phyloP scores from a whole-genome alignment of 2,888 invertebrate species.

The Synergus laeviventris region DNA sequence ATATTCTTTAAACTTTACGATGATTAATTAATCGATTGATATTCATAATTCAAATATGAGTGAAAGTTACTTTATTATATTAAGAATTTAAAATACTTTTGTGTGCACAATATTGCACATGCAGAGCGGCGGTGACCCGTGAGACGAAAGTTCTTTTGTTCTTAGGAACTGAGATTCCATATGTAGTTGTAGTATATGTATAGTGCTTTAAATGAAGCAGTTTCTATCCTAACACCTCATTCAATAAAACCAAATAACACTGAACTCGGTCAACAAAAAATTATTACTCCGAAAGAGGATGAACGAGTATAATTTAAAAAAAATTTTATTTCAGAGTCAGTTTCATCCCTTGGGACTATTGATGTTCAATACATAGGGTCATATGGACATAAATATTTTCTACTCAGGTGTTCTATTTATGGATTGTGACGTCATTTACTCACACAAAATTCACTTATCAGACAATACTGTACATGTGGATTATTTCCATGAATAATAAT shows the following conservation, averaged over 20 bases:
- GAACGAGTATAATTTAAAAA: too few relatives aligned
- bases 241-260: neutral
- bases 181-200: neutral
- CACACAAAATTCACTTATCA: neutral
- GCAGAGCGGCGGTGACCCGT: neutral
- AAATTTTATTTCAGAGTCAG: neutral
- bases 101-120: neutral
- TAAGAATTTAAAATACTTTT: neutral
- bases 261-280: neutral
- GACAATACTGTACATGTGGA: neutral
- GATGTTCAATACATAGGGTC: neutral
- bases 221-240: neutral
- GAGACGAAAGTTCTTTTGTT: conserved; percentile 5
- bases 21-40: neutral
- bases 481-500: neutral
- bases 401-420: neutral
- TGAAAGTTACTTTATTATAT: neutral
- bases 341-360: neutral
- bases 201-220: neutral
- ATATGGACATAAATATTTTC: neutral
- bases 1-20: neutral
- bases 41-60: neutral
- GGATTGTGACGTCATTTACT: neutral
- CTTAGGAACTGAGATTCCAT: neutral
- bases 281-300: neutral